Evolutionary conservation across 1,140 invertebrate species (phyloP), one percentile per base, ranked within the genome.

Genomic region (Drosophila persimilis): DNA sequence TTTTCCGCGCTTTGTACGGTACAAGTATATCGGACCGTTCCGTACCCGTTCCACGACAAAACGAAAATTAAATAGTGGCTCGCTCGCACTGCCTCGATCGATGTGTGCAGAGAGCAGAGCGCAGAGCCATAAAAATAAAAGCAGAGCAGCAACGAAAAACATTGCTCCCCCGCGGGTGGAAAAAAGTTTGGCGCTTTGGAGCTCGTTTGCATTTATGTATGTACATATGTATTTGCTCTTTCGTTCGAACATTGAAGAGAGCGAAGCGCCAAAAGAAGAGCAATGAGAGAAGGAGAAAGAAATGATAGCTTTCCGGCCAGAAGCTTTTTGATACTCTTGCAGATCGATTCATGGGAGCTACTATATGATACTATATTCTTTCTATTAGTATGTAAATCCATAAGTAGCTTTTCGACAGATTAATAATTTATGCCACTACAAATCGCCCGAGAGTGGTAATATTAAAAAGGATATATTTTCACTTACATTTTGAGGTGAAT

Each of bases 41-140:
- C 56, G 62, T 59, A 8, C 45, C 46, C 64, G 64, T 71, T 90
- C 72, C 81, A 73, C 75, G 65, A 60, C 77, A 69, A 81, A 83
- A 88, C 88, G 63, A 88, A 90, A 90, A 90, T 89, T 79, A 84
- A 89, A 73, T 79, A 84, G 79, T 54, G 35, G 70, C 29, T 73
- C 59, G 70, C 57, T 77, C 45, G 83, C 39, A 62, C 58, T 48
- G 71, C 69, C 41, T 39, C 47, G 66, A 67, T 69, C 67, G 43
- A 11, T 55, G 70, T 62, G 73, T 52, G 53, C 58, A 66, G 39
- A 62, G 59, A 78, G 59, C 63, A 59, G 48, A 72, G 66, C 35
- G 22, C 77, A 80, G 60, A 81, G 75, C 53, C 84, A 89, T 79
- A 89, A 69, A 86, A 86, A 89, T 84, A 89, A 86, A 89, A 86